A percentile compares a stretch with the other conserved stretches of the same genome.
phyloP scores from a whole-genome alignment of 2,113 vertebrate genomes.

The Mobula hypostoma region DNA sequence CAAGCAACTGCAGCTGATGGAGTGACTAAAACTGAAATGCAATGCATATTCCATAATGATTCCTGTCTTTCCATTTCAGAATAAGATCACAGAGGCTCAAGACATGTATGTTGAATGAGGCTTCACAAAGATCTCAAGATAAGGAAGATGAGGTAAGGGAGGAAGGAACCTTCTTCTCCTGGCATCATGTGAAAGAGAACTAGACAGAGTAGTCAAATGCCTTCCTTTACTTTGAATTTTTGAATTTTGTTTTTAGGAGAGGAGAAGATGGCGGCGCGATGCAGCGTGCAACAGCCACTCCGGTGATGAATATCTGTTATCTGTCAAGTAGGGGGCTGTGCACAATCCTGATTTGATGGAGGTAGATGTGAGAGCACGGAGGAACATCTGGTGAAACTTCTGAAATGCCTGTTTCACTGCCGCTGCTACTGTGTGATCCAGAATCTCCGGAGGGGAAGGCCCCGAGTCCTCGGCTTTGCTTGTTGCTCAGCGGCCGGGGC shows the following conservation, averaged over 20 bases:
- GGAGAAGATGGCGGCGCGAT: no score
- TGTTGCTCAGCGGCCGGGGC: no score
- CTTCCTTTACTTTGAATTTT: neutral
- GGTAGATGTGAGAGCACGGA: no score
- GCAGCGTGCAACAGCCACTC: no score
- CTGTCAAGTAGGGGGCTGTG: no score
- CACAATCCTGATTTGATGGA: no score
- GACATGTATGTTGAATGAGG: neutral
- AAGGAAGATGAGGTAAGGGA: neutral
- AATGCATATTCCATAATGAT: neutral
- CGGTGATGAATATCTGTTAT: no score
- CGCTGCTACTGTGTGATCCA: no score
- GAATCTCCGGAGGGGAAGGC: no score
- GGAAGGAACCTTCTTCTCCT: neutral
- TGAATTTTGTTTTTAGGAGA: neutral
- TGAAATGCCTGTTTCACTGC: no score
- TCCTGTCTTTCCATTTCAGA: neutral
- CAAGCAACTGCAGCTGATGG: neutral
- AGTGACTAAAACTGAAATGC: neutral
- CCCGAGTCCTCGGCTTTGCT: no score
- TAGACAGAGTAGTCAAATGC: neutral
- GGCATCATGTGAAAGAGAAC: neutral
- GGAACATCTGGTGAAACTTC: no score
- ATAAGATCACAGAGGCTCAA: neutral
- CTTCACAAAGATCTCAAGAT: neutral